Conservation (phyloP, 2,888 invertebrate species). For the Chymomyza fuscimana region DNA sequence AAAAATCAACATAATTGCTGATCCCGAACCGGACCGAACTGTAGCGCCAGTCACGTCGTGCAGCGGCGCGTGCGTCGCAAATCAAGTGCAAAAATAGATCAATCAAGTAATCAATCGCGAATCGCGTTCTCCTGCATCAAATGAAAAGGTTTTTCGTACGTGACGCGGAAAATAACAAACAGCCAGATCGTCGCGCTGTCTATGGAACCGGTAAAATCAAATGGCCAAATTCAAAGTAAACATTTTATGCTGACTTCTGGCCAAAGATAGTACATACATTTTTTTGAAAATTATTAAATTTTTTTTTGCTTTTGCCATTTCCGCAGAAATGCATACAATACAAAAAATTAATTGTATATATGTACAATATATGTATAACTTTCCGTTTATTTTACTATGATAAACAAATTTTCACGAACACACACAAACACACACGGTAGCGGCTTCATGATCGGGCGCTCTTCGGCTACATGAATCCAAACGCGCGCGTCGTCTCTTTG, state of each 20-base stretch:
- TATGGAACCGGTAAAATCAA: conserved; percentile 42
- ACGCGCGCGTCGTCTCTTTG: conserved; percentile 74
- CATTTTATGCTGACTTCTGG: conserved; percentile 52
- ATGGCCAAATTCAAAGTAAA: conserved; percentile 50
- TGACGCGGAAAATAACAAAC: conserved; percentile 35
- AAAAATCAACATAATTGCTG: conserved; percentile 71
- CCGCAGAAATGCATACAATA: conserved; percentile 52
- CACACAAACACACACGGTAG: conserved; percentile 19
- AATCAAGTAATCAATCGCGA: conserved; percentile 74
- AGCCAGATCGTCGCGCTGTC: conserved; percentile 20
- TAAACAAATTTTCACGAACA: conserved; percentile 60
- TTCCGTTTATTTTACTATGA: conserved; percentile 28
- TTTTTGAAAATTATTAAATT: conserved; percentile 8
- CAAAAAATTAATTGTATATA: conserved; percentile 39
- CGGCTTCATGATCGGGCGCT: conserved; percentile 21
- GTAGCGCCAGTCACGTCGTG: conserved; percentile 71
- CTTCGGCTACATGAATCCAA: conserved; percentile 49
- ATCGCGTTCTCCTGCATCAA: conserved; percentile 51
- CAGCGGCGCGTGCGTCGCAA: conserved; percentile 73
- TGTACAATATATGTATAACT: background rate
- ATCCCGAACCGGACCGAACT: conserved; percentile 27
- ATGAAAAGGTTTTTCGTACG: conserved; percentile 49
- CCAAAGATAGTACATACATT: conserved; percentile 23
- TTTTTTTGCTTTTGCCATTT: conserved; percentile 40
- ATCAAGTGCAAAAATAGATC: conserved; percentile 76